Evolutionary conservation across 1,140 invertebrate genomes (phyloP).

Genomic region (Drosophila serrata): DNA sequence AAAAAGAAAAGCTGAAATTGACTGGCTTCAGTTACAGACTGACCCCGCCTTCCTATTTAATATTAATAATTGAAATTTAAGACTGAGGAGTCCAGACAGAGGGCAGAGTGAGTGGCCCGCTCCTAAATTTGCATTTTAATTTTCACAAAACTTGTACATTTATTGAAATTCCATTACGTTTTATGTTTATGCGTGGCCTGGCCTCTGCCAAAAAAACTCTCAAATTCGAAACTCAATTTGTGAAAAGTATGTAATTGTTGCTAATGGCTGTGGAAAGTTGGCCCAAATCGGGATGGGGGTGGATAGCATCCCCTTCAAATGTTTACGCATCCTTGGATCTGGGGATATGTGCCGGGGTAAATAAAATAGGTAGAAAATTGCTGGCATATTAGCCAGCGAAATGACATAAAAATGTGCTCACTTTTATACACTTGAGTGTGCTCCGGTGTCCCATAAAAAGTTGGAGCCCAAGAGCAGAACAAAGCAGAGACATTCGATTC

Average conservation of each 20-base stretch:
- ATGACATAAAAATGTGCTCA: conserved; percentile 73
- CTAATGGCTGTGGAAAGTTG: conserved; percentile 62
- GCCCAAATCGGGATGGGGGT: background rate
- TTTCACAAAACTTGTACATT: conserved; percentile 20
- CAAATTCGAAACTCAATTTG: conserved; percentile 65
- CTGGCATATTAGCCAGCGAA: conserved; percentile 75
- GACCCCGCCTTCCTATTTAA: background rate
- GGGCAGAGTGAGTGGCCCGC: background rate
- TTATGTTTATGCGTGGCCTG: conserved; percentile 26
- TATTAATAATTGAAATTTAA: conserved; percentile 41
- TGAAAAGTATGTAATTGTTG: conserved; percentile 68
- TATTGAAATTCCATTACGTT: conserved; percentile 43
- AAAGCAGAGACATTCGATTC: conserved; percentile 38
- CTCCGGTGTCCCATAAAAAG: conserved; percentile 70
- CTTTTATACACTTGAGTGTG: conserved; percentile 69
- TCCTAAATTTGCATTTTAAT: conserved; percentile 10
- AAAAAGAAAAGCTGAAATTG: background rate
- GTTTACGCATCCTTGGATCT: conserved; percentile 35
- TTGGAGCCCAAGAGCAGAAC: conserved; percentile 19
- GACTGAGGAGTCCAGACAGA: background rate
- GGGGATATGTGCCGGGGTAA: conserved; percentile 36
- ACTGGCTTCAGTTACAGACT: conserved; percentile 6
- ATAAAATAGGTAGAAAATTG: conserved; percentile 79
- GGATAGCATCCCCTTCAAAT: conserved; percentile 52
- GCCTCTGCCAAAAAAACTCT: background rate